Evolutionary conservation across 2,113 vertebrate genomes (phyloP), one percentile per base, ranked within the genome.

Genomic region (Prinia subflava): DNA sequence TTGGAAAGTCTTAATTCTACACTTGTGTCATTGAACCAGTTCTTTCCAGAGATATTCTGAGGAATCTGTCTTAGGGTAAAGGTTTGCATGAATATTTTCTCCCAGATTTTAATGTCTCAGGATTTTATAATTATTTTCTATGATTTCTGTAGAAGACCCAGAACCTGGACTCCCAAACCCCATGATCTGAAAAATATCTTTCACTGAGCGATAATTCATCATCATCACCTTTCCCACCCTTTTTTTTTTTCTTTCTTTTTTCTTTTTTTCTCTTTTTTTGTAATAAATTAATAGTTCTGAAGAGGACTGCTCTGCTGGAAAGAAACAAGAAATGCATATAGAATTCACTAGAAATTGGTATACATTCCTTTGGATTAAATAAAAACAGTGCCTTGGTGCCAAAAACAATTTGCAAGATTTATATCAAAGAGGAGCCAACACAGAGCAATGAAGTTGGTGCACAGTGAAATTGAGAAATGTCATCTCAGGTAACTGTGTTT

Each of bases 1-100:
- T 91, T 15, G 20, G 78, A 75, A 91, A 88, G 56, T 33, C 39
- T 80, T 59, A 44, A 70, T 83, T 88, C 30, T 60, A 87, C 56
- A 10, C 19, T 67, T 91, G 22, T 46, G 16, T 71, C 59, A 83
- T 50, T 80, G 59, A 89, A 77, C 52, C 67, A 28, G 17, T 46
- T 90, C 11, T 91, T 92, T 85, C 67, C 55, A 55, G 13, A 67
- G 7, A 55, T 67, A 60, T 55, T 79, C 42, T 79, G 24, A 50
- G 39, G 39, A 79, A 63, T 85, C 89, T 81, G 6, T 68, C 31
- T 71, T 60, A 70, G 47, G 8, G 31, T 83, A 79, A 92, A 74
- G 2, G 41, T 52, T 90, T 96, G 10, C 44, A 19, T 69, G 16
- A 57, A 24, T 55, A 62, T 53, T 87, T 87, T 46, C 6, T 31